Evolutionary conservation across 1,140 invertebrate genomes (phyloP).

Genomic region (Lucilia cuprina): DNA sequence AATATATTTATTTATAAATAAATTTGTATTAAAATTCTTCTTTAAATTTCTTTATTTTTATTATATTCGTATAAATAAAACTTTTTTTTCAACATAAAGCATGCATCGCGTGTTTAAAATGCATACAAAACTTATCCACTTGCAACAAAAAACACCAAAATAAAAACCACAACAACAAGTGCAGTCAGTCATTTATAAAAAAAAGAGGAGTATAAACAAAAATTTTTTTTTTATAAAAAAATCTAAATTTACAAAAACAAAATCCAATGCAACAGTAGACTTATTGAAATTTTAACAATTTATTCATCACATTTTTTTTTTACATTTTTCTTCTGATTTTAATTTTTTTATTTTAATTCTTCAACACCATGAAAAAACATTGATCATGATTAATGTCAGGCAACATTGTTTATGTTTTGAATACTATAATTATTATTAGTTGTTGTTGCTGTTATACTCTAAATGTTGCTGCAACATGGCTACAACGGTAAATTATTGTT

Average conservation of each 20-base stretch:
- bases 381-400: neutral
- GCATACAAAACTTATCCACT: neutral
- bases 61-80: neutral
- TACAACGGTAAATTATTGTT: conserved; percentile 36
- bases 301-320: too few species aligned
- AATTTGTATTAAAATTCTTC: conserved; percentile 25
- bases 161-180: conserved; percentile 24
- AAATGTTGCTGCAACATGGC: conserved; percentile 19
- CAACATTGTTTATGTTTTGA: conserved; percentile 4
- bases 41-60: neutral
- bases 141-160: conserved; percentile 21
- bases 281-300: neutral
- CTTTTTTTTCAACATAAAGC: neutral
- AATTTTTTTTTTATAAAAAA: neutral
- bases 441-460: neutral
- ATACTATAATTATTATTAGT: neutral
- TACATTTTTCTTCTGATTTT: too few species aligned
- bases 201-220: neutral
- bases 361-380: neutral
- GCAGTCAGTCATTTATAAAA: conserved; percentile 3
- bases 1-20: conserved; percentile 11
- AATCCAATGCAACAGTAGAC: neutral
- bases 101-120: conserved; percentile 31
- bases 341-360: neutral
- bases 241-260: neutral